These are phyloP conservation scores for human (Homo sapiens) DNA, from an alignment of 2,113 vertebrate genomes.

Conservation along the genomic window GRCh38 chr1:111963001-111963500, in stretches of 20 bases:
- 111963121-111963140: neutral
- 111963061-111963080: neutral
- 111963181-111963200: neutral
- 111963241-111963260: neutral
- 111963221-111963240: neutral
- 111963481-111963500: neutral
- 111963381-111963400: no score
- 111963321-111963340: neutral
- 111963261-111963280: neutral
- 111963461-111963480: neutral
- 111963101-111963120: neutral
- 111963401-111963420: neutral
- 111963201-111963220: neutral
- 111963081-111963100: neutral
- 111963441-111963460: neutral
- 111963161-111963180: neutral
- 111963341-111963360: rapidly evolving
- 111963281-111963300: neutral
- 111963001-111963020: neutral
- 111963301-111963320: neutral
- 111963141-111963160: no score
- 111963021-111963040: neutral
- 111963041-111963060: neutral
- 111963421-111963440: neutral
- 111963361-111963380: neutral